Conservation (phyloP, 2,888 invertebrate genomes). For the Plagodis pulveraria region DNA sequence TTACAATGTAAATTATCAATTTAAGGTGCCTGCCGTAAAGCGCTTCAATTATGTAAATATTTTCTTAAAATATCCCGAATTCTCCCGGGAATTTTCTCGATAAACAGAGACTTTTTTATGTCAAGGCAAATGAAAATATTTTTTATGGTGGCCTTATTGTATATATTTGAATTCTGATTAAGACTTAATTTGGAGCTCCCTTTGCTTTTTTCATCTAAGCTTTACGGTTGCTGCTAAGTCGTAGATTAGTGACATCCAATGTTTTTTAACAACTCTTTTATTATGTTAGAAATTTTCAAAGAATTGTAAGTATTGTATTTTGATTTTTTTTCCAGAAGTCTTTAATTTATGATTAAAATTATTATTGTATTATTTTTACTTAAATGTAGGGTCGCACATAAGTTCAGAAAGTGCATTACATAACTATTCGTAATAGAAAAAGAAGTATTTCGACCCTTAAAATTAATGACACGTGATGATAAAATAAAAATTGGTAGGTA, state of each 20-base stretch:
- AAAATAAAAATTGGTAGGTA: too few relatives aligned
- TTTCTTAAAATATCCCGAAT: slow-evolving; percentile 12
- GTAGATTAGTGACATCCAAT: neutral
- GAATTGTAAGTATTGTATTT: too few relatives aligned
- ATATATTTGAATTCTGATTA: slow-evolving; percentile 13
- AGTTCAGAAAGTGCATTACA: too few relatives aligned
- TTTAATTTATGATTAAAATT: too few relatives aligned
- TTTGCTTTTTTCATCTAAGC: neutral
- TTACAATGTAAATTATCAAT: slow-evolving; percentile 17
- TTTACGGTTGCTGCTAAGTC: neutral
- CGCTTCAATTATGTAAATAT: slow-evolving; percentile 21
- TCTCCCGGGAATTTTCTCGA: slow-evolving; percentile 7
- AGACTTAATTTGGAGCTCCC: slow-evolving; percentile 7
- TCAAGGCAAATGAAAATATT: slow-evolving; percentile 16
- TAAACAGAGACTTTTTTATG: slow-evolving; percentile 16
- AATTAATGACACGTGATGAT: too few relatives aligned
- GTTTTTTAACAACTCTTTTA: too few relatives aligned
- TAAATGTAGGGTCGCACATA: too few relatives aligned
- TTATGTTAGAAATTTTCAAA: too few relatives aligned
- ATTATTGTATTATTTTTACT: too few relatives aligned
- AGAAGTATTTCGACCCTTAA: too few relatives aligned
- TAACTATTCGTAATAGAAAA: too few relatives aligned
- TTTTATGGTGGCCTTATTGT: slow-evolving; percentile 3
- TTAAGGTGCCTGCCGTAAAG: slow-evolving; percentile 12
- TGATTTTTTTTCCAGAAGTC: too few relatives aligned